Conservation (phyloP, 2,888 invertebrate species). For the Linnaemya vulpina region DNA sequence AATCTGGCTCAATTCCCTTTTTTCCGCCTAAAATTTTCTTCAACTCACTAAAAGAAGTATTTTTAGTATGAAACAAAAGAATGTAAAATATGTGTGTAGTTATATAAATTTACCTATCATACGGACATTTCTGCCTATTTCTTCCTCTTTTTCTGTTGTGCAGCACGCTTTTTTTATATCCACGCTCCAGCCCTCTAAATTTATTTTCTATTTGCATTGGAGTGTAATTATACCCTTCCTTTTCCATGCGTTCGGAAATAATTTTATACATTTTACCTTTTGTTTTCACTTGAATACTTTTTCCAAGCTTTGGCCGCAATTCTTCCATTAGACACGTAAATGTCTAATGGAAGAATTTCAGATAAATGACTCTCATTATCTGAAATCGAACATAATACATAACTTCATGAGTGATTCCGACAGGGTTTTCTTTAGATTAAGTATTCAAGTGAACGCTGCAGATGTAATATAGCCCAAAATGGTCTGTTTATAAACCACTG, state of each 20-base stretch:
- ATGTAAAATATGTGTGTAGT: background rate
- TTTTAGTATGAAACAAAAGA: background rate
- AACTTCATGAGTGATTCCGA: too few species aligned
- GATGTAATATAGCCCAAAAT: too few species aligned
- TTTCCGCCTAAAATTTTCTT: background rate
- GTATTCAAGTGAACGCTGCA: too few species aligned
- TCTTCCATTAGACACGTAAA: background rate
- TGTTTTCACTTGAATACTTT: too few species aligned
- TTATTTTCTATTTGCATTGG: background rate
- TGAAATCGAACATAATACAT: background rate
- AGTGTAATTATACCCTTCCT: background rate
- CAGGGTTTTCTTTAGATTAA: too few species aligned
- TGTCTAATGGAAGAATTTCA: background rate
- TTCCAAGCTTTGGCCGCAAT: background rate
- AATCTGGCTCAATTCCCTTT: background rate
- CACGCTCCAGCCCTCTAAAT: conserved; percentile 4
- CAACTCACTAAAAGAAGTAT: background rate
- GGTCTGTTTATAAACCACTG: too few species aligned
- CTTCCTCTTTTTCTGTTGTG: conserved; percentile 1
- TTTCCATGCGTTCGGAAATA: background rate
- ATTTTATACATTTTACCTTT: background rate
- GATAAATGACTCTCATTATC: background rate
- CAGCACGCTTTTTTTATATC: conserved; percentile 6
- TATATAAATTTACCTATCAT: conserved; percentile 1
- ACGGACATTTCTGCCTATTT: background rate